These are phyloP conservation scores for Labeo calbasu DNA, from an alignment of 2,797 vertebrate species.

Conservation along the genomic window DNA sequence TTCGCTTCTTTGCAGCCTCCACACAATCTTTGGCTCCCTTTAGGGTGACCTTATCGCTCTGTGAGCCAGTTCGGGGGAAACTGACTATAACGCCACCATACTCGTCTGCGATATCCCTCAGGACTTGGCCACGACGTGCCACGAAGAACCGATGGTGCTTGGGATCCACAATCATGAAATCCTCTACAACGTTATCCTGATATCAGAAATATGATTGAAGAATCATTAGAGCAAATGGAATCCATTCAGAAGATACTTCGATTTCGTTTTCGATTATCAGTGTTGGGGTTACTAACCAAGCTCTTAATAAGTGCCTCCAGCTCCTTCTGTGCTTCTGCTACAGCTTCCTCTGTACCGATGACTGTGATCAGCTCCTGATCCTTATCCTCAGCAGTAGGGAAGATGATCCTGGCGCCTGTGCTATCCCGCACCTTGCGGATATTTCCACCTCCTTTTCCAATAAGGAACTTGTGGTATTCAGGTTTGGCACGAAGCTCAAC, in stretches of 20 bases:
- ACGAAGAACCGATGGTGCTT: constrained; percentile 97
- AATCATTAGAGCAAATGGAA: background rate
- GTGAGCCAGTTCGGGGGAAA: constrained; percentile 91
- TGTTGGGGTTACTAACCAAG: constrained; percentile 76
- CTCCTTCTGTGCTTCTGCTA: constrained; percentile 92
- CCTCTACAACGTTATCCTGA: constrained; percentile 95
- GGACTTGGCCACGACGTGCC: constrained; percentile 91
- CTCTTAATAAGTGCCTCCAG: constrained; percentile 92
- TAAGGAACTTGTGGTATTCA: constrained; percentile 98
- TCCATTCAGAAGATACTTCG: background rate
- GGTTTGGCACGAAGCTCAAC: constrained; percentile 95
- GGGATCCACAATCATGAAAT: constrained; percentile 90
- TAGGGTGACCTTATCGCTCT: constrained; percentile 92
- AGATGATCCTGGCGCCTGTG: constrained; percentile 95
- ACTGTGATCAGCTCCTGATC: constrained; percentile 98
- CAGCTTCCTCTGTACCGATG: constrained; percentile 94
- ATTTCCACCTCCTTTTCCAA: constrained; percentile 95
- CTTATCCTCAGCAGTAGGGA: constrained; percentile 91
- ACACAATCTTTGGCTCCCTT: constrained; percentile 99
- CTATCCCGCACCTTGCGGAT: constrained; percentile 96
- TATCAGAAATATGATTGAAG: background rate
- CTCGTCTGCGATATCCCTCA: constrained; percentile 94
- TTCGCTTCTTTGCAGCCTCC: constrained; percentile 96
- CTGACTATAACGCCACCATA: constrained; percentile 98
- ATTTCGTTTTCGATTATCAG: background rate